phyloP scores from a whole-genome alignment of 2,797 vertebrate genomes.

The Agapornis canus region DNA sequence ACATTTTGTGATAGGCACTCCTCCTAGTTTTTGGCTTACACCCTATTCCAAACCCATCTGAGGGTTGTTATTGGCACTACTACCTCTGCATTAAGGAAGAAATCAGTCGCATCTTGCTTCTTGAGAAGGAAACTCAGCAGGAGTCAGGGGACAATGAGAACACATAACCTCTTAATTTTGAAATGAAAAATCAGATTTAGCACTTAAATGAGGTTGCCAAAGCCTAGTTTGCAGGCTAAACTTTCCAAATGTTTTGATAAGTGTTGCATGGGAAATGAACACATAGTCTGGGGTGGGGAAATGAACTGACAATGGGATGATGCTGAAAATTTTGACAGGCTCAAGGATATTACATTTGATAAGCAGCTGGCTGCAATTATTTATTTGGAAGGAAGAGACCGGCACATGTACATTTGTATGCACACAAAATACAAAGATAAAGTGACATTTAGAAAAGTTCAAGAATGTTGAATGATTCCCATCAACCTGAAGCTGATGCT shows the following conservation, averaged over 20 bases:
- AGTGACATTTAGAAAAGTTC: neutral
- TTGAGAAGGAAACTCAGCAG: neutral
- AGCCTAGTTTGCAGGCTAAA: neutral
- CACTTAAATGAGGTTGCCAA: neutral
- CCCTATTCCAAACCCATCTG: neutral
- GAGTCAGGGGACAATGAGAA: neutral
- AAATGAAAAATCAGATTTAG: neutral
- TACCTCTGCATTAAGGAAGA: neutral
- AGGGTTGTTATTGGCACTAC: neutral
- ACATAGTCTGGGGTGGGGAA: neutral
- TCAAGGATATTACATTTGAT: neutral
- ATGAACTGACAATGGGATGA: neutral
- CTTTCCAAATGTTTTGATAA: neutral
- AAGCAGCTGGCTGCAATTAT: neutral
- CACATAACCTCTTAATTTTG: neutral
- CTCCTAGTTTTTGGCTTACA: neutral
- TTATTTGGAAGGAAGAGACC: neutral
- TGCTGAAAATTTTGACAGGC: neutral
- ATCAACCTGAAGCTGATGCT: neutral
- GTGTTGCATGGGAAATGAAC: neutral
- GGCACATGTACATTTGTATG: neutral
- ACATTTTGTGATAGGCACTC: neutral
- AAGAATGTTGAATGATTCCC: neutral
- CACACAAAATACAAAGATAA: neutral
- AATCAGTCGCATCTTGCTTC: neutral